phyloP scores from a whole-genome alignment of 2,888 invertebrate genomes.

The Amphiduros pacificus region DNA sequence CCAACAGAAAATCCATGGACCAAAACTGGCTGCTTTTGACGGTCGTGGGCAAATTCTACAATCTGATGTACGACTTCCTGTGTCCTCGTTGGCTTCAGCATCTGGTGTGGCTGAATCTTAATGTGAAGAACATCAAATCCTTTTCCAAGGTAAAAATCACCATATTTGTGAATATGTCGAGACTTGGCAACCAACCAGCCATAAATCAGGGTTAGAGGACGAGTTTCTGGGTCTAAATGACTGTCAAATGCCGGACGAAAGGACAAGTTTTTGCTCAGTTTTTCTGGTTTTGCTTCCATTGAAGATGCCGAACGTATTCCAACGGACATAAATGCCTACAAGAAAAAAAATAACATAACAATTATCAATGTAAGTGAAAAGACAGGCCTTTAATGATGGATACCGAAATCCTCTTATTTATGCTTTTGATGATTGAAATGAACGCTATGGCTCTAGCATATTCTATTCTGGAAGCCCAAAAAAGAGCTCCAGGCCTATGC shows the following conservation, averaged over 20 bases:
- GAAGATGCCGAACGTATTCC: no score
- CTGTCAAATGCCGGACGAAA: conserved; percentile 28
- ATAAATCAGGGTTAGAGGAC: conserved; percentile 78
- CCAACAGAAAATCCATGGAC: conserved; percentile 90
- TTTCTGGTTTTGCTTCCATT: conserved; percentile 22
- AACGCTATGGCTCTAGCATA: no score
- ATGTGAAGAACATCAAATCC: conserved; percentile 82
- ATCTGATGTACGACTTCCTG: conserved; percentile 77
- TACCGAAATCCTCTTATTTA: no score
- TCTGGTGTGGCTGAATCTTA: conserved; percentile 79
- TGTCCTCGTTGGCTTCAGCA: conserved; percentile 73
- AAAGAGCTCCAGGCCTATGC: no score
- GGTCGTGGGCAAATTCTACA: conserved; percentile 72
- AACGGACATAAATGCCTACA: no score
- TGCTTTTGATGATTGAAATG: no score
- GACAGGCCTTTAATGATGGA: no score
- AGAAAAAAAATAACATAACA: no score
- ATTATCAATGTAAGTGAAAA: no score
- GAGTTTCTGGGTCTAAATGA: conserved; percentile 50
- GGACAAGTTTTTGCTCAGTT: conserved; percentile 26
- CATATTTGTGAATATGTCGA: conserved; percentile 82
- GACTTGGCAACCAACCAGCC: conserved; percentile 84
- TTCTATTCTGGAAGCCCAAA: no score
- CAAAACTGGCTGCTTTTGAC: conserved; percentile 69
- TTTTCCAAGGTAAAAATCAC: conserved; percentile 74